Base-by-base conservation (phyloP, 2,113 vertebrate genomes). In the Saguinus imperator region DNA sequence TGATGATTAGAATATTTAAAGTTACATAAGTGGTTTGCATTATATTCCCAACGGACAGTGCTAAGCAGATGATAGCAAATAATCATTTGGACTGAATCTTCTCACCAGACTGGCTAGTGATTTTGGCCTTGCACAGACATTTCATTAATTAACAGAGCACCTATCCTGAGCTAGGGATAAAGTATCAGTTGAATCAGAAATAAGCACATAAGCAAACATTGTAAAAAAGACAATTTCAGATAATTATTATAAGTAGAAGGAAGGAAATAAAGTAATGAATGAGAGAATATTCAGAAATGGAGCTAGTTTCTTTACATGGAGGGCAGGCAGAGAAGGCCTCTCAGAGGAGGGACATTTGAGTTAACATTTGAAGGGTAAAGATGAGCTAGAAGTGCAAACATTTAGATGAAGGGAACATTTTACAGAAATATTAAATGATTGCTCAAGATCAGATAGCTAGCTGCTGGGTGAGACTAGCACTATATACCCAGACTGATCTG, bases 191-290 rank as follows among this genome's bases (percentile, higher is more conserved):
- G 66, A 94, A 84, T 57, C 32, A 70, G 20, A 80, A 88, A 84
- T 61, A 91, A 87, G 12, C 21, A 73, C 21, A 94, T 72, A 73
- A 93, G 25, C 6, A 92, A 87, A 83, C 14, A 66, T 7, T 82
- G 18, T 83, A 93, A 96, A 92, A 57, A 95, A 90, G 57, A 12
- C 35, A 40, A 61, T 95, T 96, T 76, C 27, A 94, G 68, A 76
- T 96, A 94, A 87, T 84, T 87, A 48, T 80, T 21, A 17, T 76
- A 82, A 94, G 14, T 37, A 91, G 8, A 93, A 92, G 52, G 37
- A 92, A 84, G 37, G 68, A 76, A 70, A 90, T 55, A 27, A 48
- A 70, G 23, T 70, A 80, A 84, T 83, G 57, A 89, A 52, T 57
- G 84, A 96, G 32, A 80, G 9, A 89, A n/a, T 70, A 29, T 29